phyloP scores from a whole-genome alignment of 2,888 invertebrate genomes.

The Chrysodeixis includens region DNA sequence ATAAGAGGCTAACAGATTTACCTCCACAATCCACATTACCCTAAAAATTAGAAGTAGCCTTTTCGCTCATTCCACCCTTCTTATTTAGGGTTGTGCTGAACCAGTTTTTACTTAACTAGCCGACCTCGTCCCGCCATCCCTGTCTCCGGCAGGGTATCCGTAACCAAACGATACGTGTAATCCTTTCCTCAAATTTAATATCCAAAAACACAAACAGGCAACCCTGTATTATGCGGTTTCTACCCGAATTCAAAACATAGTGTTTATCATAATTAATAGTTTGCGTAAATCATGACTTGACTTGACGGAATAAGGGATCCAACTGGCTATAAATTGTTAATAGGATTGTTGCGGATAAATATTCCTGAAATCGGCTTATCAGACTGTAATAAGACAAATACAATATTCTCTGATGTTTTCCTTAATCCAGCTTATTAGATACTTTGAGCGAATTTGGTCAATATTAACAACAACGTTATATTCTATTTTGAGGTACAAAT shows the following conservation, averaged over 20 bases:
- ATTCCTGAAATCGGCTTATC: constrained; percentile 10
- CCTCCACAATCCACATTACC: too few species aligned
- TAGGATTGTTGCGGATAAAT: constrained; percentile 10
- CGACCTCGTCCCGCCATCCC: not conserved
- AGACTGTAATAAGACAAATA: not conserved
- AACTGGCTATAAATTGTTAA: constrained; percentile 12
- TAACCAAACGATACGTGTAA: not conserved
- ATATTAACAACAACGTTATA: not conserved
- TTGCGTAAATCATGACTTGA: constrained; percentile 8
- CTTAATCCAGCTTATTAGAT: not conserved
- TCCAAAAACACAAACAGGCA: not conserved
- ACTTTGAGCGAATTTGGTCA: not conserved
- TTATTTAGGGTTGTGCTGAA: not conserved
- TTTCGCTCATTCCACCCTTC: too few species aligned
- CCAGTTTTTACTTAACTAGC: not conserved
- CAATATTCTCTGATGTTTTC: constrained; percentile 3
- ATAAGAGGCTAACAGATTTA: too few species aligned
- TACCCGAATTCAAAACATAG: not conserved
- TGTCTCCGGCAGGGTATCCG: not conserved
- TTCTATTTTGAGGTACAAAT: too few species aligned
- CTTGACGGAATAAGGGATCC: constrained; percentile 6
- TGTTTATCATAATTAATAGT: constrained; percentile 16
- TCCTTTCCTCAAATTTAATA: not conserved
- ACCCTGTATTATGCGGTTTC: not conserved
- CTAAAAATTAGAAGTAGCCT: too few species aligned